Conservation (phyloP, 2,888 invertebrate genomes). For the Trichogramma dendrolimi region DNA sequence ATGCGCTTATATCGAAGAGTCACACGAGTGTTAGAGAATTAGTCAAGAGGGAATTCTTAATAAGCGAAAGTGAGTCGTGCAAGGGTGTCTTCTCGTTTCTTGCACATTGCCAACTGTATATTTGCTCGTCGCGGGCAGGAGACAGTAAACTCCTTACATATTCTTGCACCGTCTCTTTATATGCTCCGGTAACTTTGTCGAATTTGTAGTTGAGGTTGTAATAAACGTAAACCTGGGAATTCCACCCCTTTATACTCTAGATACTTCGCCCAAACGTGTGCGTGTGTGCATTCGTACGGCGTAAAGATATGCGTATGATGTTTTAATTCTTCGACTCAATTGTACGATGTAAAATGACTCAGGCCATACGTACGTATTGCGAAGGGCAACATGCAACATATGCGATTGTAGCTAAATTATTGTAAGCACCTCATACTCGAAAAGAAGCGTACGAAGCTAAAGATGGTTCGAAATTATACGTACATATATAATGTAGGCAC, state of each 20-base stretch:
- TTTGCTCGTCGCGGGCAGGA: conserved; percentile 45
- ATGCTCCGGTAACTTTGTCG: conserved; percentile 51
- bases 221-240: conserved; percentile 51
- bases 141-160: conserved; percentile 40
- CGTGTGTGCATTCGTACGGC: too few relatives aligned
- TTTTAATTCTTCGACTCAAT: too few relatives aligned
- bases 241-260: conserved; percentile 29
- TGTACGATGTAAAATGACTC: too few relatives aligned
- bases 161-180: conserved; percentile 34
- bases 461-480: too few relatives aligned
- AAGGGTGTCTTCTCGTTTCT: conserved; percentile 40
- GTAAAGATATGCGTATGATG: too few relatives aligned
- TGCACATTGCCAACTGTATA: conserved; percentile 30
- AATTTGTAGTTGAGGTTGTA: conserved; percentile 51
- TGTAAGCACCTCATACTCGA: too few relatives aligned
- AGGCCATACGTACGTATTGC: too few relatives aligned
- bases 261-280: too few relatives aligned
- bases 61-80: conserved; percentile 45
- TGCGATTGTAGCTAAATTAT: too few relatives aligned
- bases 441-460: too few relatives aligned
- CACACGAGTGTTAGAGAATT: conserved; percentile 36
- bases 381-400: too few relatives aligned
- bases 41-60: conserved; percentile 51
- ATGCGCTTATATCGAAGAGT: not conserved
- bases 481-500: too few relatives aligned